Base-by-base conservation (phyloP, 2,113 vertebrate species). In the Cariama cristata region DNA sequence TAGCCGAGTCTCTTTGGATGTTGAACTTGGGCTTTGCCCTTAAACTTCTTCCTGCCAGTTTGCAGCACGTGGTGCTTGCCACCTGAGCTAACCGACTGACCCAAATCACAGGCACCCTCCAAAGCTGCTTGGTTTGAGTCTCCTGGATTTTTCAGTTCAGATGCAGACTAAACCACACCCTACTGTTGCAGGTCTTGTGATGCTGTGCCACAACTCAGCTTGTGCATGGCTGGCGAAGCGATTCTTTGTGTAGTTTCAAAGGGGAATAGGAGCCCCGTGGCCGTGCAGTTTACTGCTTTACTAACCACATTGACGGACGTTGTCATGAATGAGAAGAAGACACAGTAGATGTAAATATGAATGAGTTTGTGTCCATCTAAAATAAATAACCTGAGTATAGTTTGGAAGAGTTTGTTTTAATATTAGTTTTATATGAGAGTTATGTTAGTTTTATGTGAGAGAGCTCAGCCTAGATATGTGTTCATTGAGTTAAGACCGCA, bases 101-200 rank as follows among this genome's bases (percentile, higher is more conserved):
- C 9, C 11, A 38, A 38, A 33, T 14, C 40, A 35, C 15, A 4
- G 33, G 2, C 8, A 8, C 0, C 2, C 4, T 64, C 45, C 44
- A 53, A 11, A 68, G 32, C 27, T 50, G 33, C 40, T 74, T 23
- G 35, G 5, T 6, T 32, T 71, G 44, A 27, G 22, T 18, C 45
- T 38, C 22, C 4, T 1, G 2, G 23, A 10, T 8, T 88, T 59
- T 59, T 53, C 35, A 33, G 12, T 26, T 44, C 26, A 59, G 30
- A 2, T 28, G 42, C 30, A 35, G 42, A 14, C 17, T 59, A 38
- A 56, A 33, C 13, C 67, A 24, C 67, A 24, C 19, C 5, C 12
- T 33, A 2, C 6, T 35, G 28, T 8, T 85, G 44, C 44, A 7
- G 10, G 18, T 33, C 24, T 14, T 12, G 40, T 12, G 64, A 19